Conservation (phyloP, 2,113 vertebrate genomes). For the Urocitellus parryii region DNA sequence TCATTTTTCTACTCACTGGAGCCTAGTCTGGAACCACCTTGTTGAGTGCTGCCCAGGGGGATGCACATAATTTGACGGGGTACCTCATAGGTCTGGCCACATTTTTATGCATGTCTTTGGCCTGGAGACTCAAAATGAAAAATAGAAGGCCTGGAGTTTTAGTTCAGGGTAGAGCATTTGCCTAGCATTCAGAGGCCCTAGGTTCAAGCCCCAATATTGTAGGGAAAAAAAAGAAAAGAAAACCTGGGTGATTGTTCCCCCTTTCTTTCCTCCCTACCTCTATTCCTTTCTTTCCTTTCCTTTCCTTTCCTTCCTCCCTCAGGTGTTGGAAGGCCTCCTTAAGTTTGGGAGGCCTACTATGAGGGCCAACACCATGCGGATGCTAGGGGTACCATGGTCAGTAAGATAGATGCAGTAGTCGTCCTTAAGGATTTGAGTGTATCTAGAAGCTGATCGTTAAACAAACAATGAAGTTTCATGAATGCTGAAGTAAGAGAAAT, state of each 20-base stretch:
- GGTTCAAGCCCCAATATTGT: too few species aligned
- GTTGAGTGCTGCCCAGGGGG: neutral
- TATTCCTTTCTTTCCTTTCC: too few species aligned
- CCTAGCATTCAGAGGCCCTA: too few species aligned
- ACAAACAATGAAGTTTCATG: neutral
- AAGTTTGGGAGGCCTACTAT: neutral
- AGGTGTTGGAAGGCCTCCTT: too few species aligned
- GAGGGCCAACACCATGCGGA: neutral
- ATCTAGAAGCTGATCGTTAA: neutral
- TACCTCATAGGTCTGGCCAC: fast-evolving
- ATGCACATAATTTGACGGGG: neutral
- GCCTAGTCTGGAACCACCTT: neutral
- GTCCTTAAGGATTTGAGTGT: neutral
- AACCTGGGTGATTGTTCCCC: too few species aligned
- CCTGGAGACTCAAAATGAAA: neutral
- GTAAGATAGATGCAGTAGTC: neutral
- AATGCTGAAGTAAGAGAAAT: too few species aligned
- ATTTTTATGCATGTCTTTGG: neutral
- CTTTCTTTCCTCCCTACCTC: too few species aligned
- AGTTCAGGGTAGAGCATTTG: too few species aligned
- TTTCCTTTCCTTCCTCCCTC: too few species aligned
- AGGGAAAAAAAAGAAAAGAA: too few species aligned
- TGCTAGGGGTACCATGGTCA: neutral
- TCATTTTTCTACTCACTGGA: neutral
- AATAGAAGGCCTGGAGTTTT: too few species aligned